A percentile compares a stretch with the other conserved stretches of the same genome.
Conservation (phyloP, 2,113 vertebrate species). For the Rhinogobius similis region DNA sequence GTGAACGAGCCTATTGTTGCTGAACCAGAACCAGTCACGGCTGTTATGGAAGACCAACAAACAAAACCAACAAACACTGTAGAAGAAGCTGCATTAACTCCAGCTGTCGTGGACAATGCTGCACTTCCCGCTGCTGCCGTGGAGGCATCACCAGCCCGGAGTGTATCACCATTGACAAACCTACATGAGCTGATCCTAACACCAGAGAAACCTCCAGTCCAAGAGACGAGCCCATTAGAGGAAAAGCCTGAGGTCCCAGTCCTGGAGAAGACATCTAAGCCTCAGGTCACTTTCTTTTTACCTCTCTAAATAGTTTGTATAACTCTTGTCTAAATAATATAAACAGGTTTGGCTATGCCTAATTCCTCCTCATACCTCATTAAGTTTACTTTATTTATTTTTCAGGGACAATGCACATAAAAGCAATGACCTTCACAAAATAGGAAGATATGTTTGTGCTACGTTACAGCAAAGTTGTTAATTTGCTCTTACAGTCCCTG, state of each 20-base stretch:
- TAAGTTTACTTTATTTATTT: too few species aligned
- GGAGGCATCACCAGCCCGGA: slow-evolving; percentile 9
- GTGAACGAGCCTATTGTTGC: background rate
- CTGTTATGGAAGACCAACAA: background rate
- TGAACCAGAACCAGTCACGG: slow-evolving; percentile 1
- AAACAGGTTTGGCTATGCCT: too few species aligned
- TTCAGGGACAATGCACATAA: too few species aligned
- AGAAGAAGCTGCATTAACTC: background rate
- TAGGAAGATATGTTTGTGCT: too few species aligned
- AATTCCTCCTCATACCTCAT: too few species aligned
- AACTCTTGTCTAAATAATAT: too few species aligned
- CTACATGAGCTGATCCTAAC: slow-evolving; percentile 1
- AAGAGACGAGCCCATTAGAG: slow-evolving; percentile 58
- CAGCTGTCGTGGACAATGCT: background rate
- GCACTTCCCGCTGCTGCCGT: background rate
- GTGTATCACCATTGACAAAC: slow-evolving; percentile 18
- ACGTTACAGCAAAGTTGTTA: too few species aligned
- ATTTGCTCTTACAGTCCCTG: too few species aligned
- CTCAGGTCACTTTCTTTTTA: slow-evolving; percentile 10
- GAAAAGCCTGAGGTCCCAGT: slow-evolving; percentile 4
- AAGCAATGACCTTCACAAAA: too few species aligned
- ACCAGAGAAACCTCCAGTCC: slow-evolving; percentile 61
- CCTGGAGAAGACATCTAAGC: slow-evolving; percentile 33
- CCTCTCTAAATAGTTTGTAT: too few species aligned
- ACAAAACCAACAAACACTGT: background rate